phyloP scores from a whole-genome alignment of 2,888 invertebrate genomes.

The Hecatera dysodea region DNA sequence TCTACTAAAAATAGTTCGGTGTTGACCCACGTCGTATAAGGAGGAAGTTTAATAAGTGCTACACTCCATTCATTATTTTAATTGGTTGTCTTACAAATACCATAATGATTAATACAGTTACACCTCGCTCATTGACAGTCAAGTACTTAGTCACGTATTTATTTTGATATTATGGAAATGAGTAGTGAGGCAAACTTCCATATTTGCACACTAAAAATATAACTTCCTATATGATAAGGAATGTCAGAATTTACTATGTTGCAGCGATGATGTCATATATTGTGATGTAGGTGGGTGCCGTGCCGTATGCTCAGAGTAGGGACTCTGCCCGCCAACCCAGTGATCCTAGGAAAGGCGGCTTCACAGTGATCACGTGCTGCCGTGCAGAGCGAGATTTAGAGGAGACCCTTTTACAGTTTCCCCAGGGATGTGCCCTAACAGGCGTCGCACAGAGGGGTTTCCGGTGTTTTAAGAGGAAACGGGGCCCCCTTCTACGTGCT shows the following conservation, averaged over 20 bases:
- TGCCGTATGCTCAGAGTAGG: no score
- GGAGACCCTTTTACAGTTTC: no score
- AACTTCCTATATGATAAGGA: slow-evolving; percentile 9
- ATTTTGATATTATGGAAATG: not conserved
- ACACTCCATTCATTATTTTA: slow-evolving; percentile 24
- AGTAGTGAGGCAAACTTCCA: not conserved
- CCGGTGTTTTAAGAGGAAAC: no score
- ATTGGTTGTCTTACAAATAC: slow-evolving; percentile 12
- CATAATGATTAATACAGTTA: not conserved
- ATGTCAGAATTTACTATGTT: not conserved
- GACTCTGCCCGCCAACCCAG: no score
- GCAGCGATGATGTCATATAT: not conserved
- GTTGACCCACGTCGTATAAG: not conserved
- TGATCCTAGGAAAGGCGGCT: no score
- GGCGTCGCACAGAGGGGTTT: no score
- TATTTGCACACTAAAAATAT: slow-evolving; percentile 10
- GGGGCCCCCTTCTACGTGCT: no score
- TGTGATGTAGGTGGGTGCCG: no score
- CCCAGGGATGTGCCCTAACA: no score
- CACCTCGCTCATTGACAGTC: not conserved
- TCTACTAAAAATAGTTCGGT: not conserved
- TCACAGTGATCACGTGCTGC: no score
- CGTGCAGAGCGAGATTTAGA: no score
- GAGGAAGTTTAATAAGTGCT: not conserved
- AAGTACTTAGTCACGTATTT: not conserved